Evolutionary conservation across 2,113 vertebrate species (phyloP).

Genomic region (Anguilla rostrata): DNA sequence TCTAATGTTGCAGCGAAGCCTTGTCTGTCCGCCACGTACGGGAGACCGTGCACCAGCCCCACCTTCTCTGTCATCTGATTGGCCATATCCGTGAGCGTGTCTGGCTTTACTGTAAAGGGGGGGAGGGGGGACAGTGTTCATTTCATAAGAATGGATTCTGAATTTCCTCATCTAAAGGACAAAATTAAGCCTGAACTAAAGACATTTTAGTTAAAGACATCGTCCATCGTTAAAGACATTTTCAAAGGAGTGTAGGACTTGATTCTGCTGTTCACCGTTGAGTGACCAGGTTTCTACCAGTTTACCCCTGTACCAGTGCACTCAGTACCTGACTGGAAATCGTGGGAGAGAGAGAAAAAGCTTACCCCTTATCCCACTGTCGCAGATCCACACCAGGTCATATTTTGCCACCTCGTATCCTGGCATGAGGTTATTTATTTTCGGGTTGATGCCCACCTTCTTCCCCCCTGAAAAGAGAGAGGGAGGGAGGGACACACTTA

Average conservation of each 20-base stretch:
- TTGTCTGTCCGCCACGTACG: slow-evolving; percentile 93
- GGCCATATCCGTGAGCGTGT: slow-evolving; percentile 92
- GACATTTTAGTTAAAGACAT: too few relatives aligned
- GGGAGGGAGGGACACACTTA: not conserved
- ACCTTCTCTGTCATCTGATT: slow-evolving; percentile 98
- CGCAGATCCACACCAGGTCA: slow-evolving; percentile 96
- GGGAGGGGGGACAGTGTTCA: too few relatives aligned
- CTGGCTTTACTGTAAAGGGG: slow-evolving; percentile 78
- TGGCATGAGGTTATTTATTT: slow-evolving; percentile 99
- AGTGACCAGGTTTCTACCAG: too few relatives aligned
- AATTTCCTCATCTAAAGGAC: too few relatives aligned
- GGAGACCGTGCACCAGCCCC: slow-evolving; percentile 92
- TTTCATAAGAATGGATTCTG: not conserved
- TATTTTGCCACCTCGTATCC: slow-evolving; percentile 96
- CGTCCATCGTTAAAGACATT: too few relatives aligned
- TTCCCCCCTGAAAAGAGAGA: slow-evolving; percentile 81
- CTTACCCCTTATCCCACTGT: slow-evolving; percentile 95
- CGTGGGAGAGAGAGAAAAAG: too few relatives aligned
- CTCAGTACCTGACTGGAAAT: too few relatives aligned
- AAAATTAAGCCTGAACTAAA: too few relatives aligned
- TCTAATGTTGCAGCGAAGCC: slow-evolving; percentile 95
- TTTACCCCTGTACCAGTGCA: too few relatives aligned
- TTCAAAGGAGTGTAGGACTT: too few relatives aligned
- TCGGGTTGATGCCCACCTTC: slow-evolving; percentile 98
- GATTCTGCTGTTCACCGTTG: too few relatives aligned